Evolutionary conservation across 2,113 vertebrate genomes (phyloP), one percentile per base, ranked within the genome.

Genomic region (Hymenochirus boettgeri): DNA sequence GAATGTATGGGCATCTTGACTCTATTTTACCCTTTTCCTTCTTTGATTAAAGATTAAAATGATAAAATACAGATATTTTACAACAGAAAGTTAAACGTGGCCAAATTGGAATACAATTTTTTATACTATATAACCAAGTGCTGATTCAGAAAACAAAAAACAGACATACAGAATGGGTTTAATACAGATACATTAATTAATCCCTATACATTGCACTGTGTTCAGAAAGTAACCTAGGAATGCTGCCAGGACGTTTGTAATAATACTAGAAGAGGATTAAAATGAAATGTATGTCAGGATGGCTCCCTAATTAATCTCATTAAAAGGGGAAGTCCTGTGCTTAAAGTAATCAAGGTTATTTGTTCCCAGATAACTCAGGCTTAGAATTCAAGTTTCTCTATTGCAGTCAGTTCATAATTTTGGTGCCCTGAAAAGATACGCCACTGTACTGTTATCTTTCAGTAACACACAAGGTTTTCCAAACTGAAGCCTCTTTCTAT

Each of bases 241-340:
- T 29, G 47, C 35, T 53, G 56, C 48, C 35, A 53, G 64, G 33
- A 60, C 29, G n/a, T n/a, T n/a, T 60, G 56, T 13, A 17, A 10
- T 69, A 59, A 69, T 69, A 19, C 65, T 50, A 29, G 57, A 69
- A 58, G 55, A 57, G 58, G 63, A 69, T 69, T 69, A 69, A 53
- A 60, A 57, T 29, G 33, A 69, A 66, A 69, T 69, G 64, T 66
- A 66, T 66, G 64, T 66, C 64, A 66, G 64, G 37, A 66, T 59
- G 46, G 45, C 52, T 59, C 55, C 15, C 46, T 51, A 58, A 66
- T 66, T 59, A 66, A 69, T 69, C 65, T 19, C 48, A 60, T 69
- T 69, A 69, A 69, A 69, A 66, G 64, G 64, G 64, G 64, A 66
- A 69, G 65, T 60, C 65, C 65, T 24, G 23, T 69, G 56, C 57